A percentile compares a stretch with the other conserved stretches of the same genome.
Evolutionary conservation across 2,113 vertebrate species (phyloP).

Genomic region (Falco punctatus): DNA sequence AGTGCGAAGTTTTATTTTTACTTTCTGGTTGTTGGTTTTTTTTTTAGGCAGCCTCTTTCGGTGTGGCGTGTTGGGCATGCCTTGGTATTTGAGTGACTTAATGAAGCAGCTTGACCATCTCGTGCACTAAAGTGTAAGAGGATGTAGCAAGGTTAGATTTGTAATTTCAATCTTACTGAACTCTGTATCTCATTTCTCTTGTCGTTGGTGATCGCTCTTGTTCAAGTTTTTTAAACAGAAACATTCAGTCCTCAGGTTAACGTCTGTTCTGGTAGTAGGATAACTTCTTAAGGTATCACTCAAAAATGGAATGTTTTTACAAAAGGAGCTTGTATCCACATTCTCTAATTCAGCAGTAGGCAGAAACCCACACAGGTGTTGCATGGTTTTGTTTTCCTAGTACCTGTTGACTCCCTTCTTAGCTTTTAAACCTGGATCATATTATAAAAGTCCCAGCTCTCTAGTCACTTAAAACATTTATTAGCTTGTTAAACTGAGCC

Average conservation of each 20-base stretch:
- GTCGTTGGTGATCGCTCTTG: background rate
- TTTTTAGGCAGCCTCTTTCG: background rate
- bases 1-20: background rate
- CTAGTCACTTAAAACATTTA: conserved; percentile 10
- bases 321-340: background rate
- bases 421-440: background rate
- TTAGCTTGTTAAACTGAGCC: conserved; percentile 34
- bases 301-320: background rate
- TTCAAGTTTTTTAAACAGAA: background rate
- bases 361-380: background rate
- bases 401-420: background rate
- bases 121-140: background rate
- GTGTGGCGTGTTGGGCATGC: background rate
- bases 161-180: background rate
- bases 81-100: background rate
- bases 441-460: background rate
- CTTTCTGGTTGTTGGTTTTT: background rate
- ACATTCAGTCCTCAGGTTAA: background rate
- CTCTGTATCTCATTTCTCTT: background rate
- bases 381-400: background rate
- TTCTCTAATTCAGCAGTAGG: background rate
- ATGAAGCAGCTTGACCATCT: background rate
- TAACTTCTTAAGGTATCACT: background rate
- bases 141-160: background rate
- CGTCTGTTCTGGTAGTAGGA: fast-evolving